Conservation (phyloP, 2,888 invertebrate genomes). For the Sphinx pinastri region DNA sequence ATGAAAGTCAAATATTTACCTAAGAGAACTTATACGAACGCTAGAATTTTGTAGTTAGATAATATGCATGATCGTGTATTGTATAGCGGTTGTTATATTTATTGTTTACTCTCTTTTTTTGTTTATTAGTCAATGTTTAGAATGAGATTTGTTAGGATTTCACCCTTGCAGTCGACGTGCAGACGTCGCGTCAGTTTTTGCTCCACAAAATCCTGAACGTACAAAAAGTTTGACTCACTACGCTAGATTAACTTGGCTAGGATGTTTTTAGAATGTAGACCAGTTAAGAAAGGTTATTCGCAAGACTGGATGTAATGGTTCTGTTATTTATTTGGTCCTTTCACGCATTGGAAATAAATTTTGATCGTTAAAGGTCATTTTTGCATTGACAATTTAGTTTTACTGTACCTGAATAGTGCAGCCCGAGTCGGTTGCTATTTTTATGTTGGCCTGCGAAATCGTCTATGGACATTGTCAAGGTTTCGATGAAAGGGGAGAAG, state of each 20-base stretch:
- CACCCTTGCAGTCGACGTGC: conserved; percentile 36
- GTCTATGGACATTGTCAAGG: neutral
- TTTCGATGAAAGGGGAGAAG: neutral
- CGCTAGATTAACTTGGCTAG: conserved; percentile 64
- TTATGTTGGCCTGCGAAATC: neutral
- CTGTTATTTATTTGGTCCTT: conserved; percentile 46
- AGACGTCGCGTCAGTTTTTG: conserved; percentile 46
- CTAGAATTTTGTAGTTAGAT: conserved; percentile 71
- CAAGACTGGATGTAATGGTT: conserved; percentile 54
- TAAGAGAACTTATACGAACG: conserved; percentile 63
- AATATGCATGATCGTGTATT: conserved; percentile 62
- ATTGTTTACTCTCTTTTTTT: conserved; percentile 50
- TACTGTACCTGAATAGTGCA: conserved; percentile 5
- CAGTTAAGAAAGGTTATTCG: conserved; percentile 37
- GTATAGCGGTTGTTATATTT: conserved; percentile 56
- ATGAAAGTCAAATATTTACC: conserved; percentile 40
- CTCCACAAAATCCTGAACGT: conserved; percentile 78
- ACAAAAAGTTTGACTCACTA: conserved; percentile 68
- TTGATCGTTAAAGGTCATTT: neutral
- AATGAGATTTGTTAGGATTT: conserved; percentile 56
- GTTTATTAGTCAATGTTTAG: conserved; percentile 71
- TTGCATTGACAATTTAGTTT: neutral
- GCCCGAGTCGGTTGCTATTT: neutral
- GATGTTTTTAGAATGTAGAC: conserved; percentile 24
- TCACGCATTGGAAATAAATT: conserved; percentile 32